Evolutionary conservation across 2,113 vertebrate genomes (phyloP).

Genomic region (Caranx melampygus): DNA sequence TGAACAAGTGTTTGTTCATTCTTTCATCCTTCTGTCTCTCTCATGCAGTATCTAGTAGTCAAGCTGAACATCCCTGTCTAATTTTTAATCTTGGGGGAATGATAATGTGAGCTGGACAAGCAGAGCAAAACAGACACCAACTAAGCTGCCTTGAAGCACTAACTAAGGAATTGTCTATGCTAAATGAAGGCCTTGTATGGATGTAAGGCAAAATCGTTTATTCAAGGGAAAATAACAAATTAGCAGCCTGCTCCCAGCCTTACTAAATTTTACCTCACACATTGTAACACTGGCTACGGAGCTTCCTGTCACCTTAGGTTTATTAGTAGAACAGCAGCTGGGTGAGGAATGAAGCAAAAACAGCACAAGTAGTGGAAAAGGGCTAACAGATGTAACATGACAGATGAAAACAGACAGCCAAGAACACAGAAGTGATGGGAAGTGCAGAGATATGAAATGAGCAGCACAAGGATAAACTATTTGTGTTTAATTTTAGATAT

Average conservation of each 20-base stretch:
- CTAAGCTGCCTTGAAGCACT: not conserved
- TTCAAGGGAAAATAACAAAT: conserved; percentile 34
- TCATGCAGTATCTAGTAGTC: conserved; percentile 32
- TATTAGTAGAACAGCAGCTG: not conserved
- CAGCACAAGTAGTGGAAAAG: not conserved
- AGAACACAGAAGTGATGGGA: conserved; percentile 24
- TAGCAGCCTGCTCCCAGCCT: conserved; percentile 8
- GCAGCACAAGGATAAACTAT: conserved; percentile 43
- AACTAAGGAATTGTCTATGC: not conserved
- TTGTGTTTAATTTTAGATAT: conserved; percentile 48
- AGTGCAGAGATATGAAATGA: conserved; percentile 32
- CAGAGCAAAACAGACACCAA: not conserved
- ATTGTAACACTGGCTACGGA: not conserved
- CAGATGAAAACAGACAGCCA: conserved; percentile 36
- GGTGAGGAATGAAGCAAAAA: not conserved
- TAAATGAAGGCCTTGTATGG: not conserved
- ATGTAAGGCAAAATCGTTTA: not conserved
- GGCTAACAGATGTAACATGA: conserved; percentile 3
- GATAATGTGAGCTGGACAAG: not conserved
- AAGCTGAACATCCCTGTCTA: conserved; percentile 41
- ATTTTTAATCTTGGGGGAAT: conserved; percentile 21
- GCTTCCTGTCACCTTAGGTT: conserved; percentile 26
- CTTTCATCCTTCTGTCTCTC: conserved; percentile 62
- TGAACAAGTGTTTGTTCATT: conserved; percentile 67
- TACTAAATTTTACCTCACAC: conserved; percentile 21